Evolutionary conservation across 2,888 invertebrate species (phyloP), one percentile per base, ranked within the genome.

Genomic region (Drosophila quinaria): DNA sequence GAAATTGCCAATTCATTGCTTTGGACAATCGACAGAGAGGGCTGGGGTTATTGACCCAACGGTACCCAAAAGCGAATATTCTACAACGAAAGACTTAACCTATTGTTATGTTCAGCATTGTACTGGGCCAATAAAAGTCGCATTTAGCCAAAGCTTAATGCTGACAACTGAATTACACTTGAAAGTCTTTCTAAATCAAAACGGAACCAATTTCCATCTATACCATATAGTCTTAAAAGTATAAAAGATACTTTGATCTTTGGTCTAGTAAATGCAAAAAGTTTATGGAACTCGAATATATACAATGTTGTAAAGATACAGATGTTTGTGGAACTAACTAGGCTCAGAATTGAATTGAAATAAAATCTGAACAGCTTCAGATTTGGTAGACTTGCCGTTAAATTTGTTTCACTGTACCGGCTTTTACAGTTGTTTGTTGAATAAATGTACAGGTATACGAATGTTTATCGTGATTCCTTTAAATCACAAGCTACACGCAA

Each of bases 1-100:
- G 46, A 79, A 84, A 82, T 76, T 71, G 84, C 78, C 87, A 80
- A 82, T 74, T 85, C 84, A 85, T 82, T 85, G 74, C 22, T n/a
- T 29, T 47, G 44, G 76, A 74, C 63, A 71, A 71, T 56, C 52
- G 56, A 70, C 63, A 74, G 49, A 66, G 51, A 13, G 15, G 44
- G n/a, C 46, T 42, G 37, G 56, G 80, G 72, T 65, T 55, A 44
- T 63, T 74, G 70, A 74, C 67, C 73, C 46, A 47, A 51, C 50
- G 39, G 15, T 62, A 49, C 46, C 54, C 19, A 31, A 60, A 44
- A 58, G 15, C 56, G 22, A 22, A 13, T 13, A 44, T 63, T 67
- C 70, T 58, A 66, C 56, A 71, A 10, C 31, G n/a, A 35, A 17
- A 47, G 52, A n/a, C 44, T 19, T 58, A 64, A 61, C 46, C 61